Evolutionary conservation across 2,888 invertebrate species (phyloP).

Genomic region (Torymus aiolomorphi): DNA sequence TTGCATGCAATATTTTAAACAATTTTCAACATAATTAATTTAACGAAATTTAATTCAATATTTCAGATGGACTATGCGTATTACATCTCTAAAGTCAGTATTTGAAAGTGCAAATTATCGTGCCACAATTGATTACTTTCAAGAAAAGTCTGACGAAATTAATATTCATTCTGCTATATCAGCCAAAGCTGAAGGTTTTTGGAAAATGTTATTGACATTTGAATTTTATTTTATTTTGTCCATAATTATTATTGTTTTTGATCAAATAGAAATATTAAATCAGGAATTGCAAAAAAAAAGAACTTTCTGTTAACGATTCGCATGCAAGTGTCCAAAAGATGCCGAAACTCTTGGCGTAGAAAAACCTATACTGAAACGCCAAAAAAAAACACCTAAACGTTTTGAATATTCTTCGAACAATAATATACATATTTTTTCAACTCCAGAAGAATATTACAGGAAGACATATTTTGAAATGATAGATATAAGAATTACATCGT

Average conservation of each 20-base stretch:
- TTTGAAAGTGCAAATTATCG: no score
- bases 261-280: slow-evolving; percentile 56
- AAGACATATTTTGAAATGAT: not conserved
- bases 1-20: no score
- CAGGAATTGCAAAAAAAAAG: slow-evolving; percentile 52
- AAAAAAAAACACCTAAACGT: slow-evolving; percentile 2
- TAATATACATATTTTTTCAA: no score
- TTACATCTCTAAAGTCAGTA: no score
- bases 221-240: slow-evolving; percentile 47
- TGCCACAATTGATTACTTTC: no score
- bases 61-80: no score
- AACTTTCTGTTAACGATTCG: slow-evolving; percentile 47
- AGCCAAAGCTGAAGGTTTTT: no score
- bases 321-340: slow-evolving; percentile 2
- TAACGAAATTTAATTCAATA: no score
- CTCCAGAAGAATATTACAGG: not conserved
- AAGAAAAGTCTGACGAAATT: no score
- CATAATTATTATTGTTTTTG: slow-evolving; percentile 56
- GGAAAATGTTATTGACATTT: no score
- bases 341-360: slow-evolving; percentile 48
- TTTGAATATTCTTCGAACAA: not conserved
- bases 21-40: no score
- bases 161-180: no score
- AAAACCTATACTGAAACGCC: slow-evolving; percentile 43
- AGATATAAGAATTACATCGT: not conserved